A percentile compares a stretch with the other conserved stretches of the same genome.
Evolutionary conservation across 2,797 vertebrate genomes (phyloP).

Genomic region (Neosilurus hyrtlii): DNA sequence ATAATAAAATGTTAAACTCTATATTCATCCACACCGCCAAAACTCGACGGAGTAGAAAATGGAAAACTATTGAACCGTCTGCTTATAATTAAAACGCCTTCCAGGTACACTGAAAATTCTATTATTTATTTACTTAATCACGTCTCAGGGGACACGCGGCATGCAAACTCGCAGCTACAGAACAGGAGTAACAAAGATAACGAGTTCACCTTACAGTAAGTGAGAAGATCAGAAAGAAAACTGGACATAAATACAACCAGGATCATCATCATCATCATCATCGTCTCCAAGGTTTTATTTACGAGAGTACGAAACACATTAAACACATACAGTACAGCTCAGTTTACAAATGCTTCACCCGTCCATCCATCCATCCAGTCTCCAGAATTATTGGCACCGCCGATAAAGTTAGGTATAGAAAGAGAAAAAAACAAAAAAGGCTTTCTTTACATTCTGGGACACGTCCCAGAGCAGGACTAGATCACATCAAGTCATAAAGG

Average conservation of each 20-base stretch:
- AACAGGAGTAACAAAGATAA: neutral
- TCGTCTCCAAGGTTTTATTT: neutral
- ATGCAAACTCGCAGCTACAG: neutral
- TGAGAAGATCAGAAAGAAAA: neutral
- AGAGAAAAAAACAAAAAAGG: neutral
- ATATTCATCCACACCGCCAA: neutral
- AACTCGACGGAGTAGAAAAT: neutral
- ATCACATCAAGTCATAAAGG: neutral
- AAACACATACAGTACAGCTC: neutral
- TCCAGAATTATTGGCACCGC: constrained; percentile 4
- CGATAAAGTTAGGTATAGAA: too few species aligned
- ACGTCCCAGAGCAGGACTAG: neutral
- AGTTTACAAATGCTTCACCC: neutral
- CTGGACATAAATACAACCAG: neutral
- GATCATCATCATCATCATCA: neutral
- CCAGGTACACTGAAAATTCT: constrained; percentile 3
- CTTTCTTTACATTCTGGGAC: neutral
- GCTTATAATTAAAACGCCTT: neutral
- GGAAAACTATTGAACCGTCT: neutral
- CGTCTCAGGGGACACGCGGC: neutral
- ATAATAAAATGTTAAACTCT: neutral
- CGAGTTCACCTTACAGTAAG: neutral
- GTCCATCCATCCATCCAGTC: neutral
- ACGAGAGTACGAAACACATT: neutral
- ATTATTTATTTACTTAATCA: constrained; percentile 17